Conservation (phyloP, 2,113 vertebrate genomes). For the Gallinago media region DNA sequence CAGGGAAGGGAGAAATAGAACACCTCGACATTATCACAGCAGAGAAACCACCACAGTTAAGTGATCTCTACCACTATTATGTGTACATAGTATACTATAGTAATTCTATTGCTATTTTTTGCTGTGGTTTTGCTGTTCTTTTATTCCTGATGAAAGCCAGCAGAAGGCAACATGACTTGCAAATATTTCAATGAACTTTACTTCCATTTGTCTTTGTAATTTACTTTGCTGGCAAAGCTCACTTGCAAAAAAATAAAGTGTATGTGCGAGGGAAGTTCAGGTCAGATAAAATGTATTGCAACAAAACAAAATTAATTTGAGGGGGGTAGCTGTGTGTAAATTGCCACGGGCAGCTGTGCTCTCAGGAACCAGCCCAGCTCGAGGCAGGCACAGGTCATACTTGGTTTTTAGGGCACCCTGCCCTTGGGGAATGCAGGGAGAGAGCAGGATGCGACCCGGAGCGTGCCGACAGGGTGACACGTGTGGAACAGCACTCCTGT, state of each 20-base stretch:
- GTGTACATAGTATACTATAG: neutral
- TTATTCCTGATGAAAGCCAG: conserved; percentile 10
- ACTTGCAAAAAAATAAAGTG: neutral
- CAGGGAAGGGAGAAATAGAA: neutral
- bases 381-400: neutral
- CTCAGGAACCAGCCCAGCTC: neutral
- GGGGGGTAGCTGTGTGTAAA: rapidly evolving
- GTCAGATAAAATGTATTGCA: neutral
- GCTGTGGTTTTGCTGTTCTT: conserved; percentile 1
- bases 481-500: neutral
- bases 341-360: neutral
- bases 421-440: neutral
- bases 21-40: neutral
- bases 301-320: neutral
- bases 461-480: neutral
- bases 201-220: neutral
- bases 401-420: neutral
- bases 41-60: neutral
- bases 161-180: neutral
- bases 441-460: neutral
- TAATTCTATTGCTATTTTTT: conserved; percentile 22
- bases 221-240: neutral
- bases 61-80: neutral
- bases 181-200: neutral
- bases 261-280: neutral